Percentiles rank a stretch among this genome's conserved stretches.
phyloP scores from a whole-genome alignment of 2,888 invertebrate species.

The Myopa tessellatipennis region DNA sequence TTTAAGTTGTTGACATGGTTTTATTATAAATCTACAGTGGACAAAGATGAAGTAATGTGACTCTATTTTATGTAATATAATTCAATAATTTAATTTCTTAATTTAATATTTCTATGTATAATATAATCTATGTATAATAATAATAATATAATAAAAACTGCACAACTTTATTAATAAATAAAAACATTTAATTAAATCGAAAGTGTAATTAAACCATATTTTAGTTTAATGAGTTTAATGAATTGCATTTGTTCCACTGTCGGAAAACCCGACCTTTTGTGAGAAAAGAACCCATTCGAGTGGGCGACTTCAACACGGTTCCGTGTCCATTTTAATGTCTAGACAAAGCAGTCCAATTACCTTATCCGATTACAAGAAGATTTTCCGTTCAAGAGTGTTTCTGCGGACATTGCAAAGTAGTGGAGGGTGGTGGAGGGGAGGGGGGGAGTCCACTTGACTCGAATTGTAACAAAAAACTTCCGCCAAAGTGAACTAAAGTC shows the following conservation, averaged over 20 bases:
- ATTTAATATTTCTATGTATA: too few species aligned
- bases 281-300: background rate
- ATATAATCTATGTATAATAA: too few species aligned
- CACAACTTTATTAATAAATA: too few species aligned
- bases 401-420: background rate
- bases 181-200: too few species aligned
- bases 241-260: background rate
- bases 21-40: constrained; percentile 1
- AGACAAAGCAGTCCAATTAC: constrained; percentile 67
- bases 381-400: constrained; percentile 56
- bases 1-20: background rate
- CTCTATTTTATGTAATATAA: background rate
- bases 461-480: constrained; percentile 12
- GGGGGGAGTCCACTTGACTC: background rate
- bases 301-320: constrained; percentile 13
- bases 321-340: constrained; percentile 65
- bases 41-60: background rate
- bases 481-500: background rate
- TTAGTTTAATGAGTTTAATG: too few species aligned
- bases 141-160: too few species aligned
- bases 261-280: too few species aligned
- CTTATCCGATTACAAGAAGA: constrained; percentile 66
- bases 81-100: too few species aligned
- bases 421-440: background rate
- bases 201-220: too few species aligned